Base-by-base conservation (phyloP, 2,797 vertebrate genomes). In the Eupleurogrammus muticus region DNA sequence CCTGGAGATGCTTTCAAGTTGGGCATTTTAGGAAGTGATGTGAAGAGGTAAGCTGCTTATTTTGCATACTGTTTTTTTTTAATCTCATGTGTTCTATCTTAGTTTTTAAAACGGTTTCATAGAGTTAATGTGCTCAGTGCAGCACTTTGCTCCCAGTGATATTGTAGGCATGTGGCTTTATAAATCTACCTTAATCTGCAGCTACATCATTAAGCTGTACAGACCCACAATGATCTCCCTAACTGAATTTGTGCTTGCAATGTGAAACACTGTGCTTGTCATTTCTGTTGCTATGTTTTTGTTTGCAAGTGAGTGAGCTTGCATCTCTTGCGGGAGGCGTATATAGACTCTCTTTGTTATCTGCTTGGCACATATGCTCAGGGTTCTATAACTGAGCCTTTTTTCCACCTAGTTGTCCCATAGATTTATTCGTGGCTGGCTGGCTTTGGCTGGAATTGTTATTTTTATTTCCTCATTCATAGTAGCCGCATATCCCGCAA, bases 41-140 rank as follows among this genome's bases (percentile, higher is more conserved):
- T 79, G 57, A 91, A 85, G 76, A 90, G 89, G 89, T 92, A 78
- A 88, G 90, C 11, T 49, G 48, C 9, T 38, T 2, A n/a, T 17
- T 44, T 44, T 44, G 16, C 40, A 17, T 17, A 44, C 66, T 66
- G 60, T n/a, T 36, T 44, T 54, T 0, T 50, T 9, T 10, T 44
- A 34, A 47, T 7, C 19, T 52, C 24, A 17, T 60, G 2, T 32
- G 47, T 42, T 0, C 4, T 16, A 4, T 35, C 5, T 34, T 20
- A 36, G 38, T 54, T 50, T 23, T 44, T 14, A 1, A 35, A 49
- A 42, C 8, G 13, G 9, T 47, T 16, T 38, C 1, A n/a, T 20
- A 10, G 3, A 44, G 38, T 16, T 47, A 1, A 10, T 60, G 13
- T 66, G 40, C 19, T 58, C 16, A n/a, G 6, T 17, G 1, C 5